These are phyloP conservation scores for Lagopus leucura DNA, from an alignment of 2,113 vertebrate genomes.

Conservation along the genomic window DNA sequence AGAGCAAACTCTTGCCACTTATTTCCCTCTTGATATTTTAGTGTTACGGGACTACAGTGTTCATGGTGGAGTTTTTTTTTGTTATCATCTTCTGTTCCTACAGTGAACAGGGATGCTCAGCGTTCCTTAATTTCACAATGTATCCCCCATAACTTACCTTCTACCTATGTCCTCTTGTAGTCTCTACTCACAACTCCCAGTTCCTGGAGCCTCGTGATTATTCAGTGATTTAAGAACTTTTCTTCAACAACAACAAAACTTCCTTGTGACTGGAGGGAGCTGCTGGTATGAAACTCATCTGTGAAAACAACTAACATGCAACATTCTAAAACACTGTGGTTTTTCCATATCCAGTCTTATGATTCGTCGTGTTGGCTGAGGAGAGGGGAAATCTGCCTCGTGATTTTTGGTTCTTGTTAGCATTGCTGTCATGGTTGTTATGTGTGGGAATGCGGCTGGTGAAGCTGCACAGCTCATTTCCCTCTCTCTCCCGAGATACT, in stretches of 20 bases:
- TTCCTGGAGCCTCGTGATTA: background rate
- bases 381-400: constrained; percentile 34
- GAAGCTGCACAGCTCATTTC: background rate
- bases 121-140: background rate
- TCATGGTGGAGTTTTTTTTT: background rate
- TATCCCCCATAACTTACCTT: background rate
- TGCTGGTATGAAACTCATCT: constrained; percentile 30
- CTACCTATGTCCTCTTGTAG: background rate
- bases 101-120: background rate
- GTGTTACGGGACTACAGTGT: background rate
- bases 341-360: constrained; percentile 48
- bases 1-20: background rate
- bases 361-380: constrained; percentile 2
- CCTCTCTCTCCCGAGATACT: background rate
- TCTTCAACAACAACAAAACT: background rate
- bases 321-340: background rate
- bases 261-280: constrained; percentile 21
- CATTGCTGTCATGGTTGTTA: background rate
- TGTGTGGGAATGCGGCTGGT: background rate
- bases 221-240: background rate
- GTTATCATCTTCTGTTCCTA: background rate
- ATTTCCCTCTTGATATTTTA: constrained; percentile 32
- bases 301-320: constrained; percentile 14
- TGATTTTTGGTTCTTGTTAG: constrained; percentile 3
- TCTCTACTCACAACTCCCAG: background rate